Percentiles rank a stretch among this genome's conserved stretches.
Evolutionary conservation across 2,888 invertebrate species (phyloP).

Genomic region (Ditula angustiorana): DNA sequence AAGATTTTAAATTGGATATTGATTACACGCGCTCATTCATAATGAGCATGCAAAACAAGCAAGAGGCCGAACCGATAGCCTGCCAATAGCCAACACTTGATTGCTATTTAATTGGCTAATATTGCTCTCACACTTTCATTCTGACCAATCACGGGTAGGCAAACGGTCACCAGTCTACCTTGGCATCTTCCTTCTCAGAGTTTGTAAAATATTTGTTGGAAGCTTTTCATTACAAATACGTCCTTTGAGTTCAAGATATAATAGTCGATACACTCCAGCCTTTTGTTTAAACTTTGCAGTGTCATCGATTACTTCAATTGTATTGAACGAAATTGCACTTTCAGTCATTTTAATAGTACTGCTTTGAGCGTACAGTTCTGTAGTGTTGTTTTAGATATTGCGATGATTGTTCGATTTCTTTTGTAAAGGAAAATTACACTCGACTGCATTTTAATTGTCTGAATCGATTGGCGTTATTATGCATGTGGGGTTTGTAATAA

Average conservation of each 20-base stretch:
- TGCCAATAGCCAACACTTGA: slow-evolving; percentile 15
- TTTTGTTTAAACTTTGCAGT: slow-evolving; percentile 45
- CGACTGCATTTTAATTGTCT: slow-evolving; percentile 53
- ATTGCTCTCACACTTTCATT: slow-evolving; percentile 24
- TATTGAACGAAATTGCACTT: neutral
- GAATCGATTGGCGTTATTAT: slow-evolving; percentile 9
- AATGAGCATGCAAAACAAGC: slow-evolving; percentile 17
- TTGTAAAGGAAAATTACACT: slow-evolving; percentile 47
- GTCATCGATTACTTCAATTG: slow-evolving; percentile 11
- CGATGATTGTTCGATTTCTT: slow-evolving; percentile 60
- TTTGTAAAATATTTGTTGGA: neutral
- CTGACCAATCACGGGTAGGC: neutral
- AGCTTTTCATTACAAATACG: slow-evolving; percentile 26
- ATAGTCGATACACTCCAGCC: slow-evolving; percentile 46
- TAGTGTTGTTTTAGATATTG: slow-evolving; percentile 13
- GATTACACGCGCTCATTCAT: slow-evolving; percentile 29
- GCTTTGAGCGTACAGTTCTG: neutral
- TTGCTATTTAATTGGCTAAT: slow-evolving; percentile 33
- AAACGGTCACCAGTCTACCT: neutral
- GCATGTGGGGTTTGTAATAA: slow-evolving; percentile 10
- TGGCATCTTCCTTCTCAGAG: slow-evolving; percentile 9
- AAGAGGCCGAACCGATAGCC: neutral
- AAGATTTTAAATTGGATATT: slow-evolving; percentile 16
- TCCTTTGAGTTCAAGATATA: slow-evolving; percentile 45
- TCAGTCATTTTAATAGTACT: neutral